A percentile compares a stretch with the other conserved stretches of the same genome.
Conservation (phyloP, 30 jellyfish, hydroid and myxozoan species). For the Aurelia sp. region DNA sequence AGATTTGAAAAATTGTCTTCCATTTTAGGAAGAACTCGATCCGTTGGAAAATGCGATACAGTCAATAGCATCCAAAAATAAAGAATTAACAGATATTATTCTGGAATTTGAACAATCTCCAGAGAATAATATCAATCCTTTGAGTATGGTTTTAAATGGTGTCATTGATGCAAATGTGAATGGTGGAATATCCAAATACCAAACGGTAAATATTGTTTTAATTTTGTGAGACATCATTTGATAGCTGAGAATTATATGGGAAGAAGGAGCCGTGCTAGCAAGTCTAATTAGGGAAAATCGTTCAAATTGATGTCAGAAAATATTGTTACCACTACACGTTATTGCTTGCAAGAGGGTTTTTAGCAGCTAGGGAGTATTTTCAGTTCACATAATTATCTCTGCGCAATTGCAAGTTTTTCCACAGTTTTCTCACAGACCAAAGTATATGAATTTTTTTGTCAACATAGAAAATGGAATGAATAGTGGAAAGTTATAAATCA, state of each 20-base stretch:
- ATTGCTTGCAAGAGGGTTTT: no score
- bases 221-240: not conserved
- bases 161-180: conserved; percentile 98
- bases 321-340: not conserved
- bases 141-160: conserved; percentile 97
- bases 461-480: no score
- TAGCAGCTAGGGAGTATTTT: no score
- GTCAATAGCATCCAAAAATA: conserved; percentile 80
- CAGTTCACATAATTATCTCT: no score
- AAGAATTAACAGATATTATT: conserved; percentile 73
- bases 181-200: conserved; percentile 98
- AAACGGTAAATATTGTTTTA: conserved; percentile 44
- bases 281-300: not conserved
- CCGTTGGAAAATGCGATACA: conserved; percentile 93
- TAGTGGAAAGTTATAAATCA: no score
- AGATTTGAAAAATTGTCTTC: not conserved
- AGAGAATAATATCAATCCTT: conserved; percentile 73
- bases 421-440: no score
- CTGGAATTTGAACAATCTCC: conserved; percentile 53
- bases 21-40: conserved; percentile 78
- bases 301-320: not conserved
- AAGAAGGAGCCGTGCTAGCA: not conserved
- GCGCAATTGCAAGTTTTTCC: no score
- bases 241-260: not conserved
- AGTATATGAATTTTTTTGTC: no score